Evolutionary conservation across 2,113 vertebrate species (phyloP), one percentile per base, ranked within the genome.

Genomic region (Hippocampus mohnikei): DNA sequence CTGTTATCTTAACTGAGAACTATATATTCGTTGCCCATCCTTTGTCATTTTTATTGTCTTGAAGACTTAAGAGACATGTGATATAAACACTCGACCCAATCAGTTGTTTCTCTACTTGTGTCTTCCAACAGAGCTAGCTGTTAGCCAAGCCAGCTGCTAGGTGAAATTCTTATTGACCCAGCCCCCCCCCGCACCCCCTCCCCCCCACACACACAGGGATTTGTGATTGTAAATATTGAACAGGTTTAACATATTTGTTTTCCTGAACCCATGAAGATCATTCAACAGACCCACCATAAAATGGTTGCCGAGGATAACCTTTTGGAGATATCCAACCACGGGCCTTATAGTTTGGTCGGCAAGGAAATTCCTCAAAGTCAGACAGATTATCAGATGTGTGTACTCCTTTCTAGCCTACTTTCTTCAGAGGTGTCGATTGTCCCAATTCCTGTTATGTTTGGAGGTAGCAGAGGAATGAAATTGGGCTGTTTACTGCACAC

Each of bases 401-500:
- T 12, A 27, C 23, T n/a, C 23, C 20, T 53, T 20, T 53, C 21
- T 25, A 56, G n/a, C 5, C 10, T 27, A 15, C 55, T 13, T 55
- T 8, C 8, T 12, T 27, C 40, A 15, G 6, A 15, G 15, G 62
- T 64, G 62, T 15, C 41, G 40, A 62, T 64, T 65, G 42, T 7
- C 27, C 13, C 13, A 27, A 27, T 65, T 23, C n/a, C n/a, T 27
- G 23, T 27, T 44, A 5, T 70, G 71, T n/a, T 59, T 27, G 78
- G 64, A 76, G 62, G 74, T 60, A 71, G 44, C 41, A 69, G 75
- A 73, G 70, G 83, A 70, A 80, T 75, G 76, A 68, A 82, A 83
- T 79, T 52, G 69, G 69, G 68, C 66, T 71, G 69, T 86, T 80
- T 76, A 78, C 80, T 86, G 77, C 81, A 85, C 83, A 87, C 81